Base-by-base conservation (phyloP, 2,888 invertebrate genomes). In the Oligia latruncula region DNA sequence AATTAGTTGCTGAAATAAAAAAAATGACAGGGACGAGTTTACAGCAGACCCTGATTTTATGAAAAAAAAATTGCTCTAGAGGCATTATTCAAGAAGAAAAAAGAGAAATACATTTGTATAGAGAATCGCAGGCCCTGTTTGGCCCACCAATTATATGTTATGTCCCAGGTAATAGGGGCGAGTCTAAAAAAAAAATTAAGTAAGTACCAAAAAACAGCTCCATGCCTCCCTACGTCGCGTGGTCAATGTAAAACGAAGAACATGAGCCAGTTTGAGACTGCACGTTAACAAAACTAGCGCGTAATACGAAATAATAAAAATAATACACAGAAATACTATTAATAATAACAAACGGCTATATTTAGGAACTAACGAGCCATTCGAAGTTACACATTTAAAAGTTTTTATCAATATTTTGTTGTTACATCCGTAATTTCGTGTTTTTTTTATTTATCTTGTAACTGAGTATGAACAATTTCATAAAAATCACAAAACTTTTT, bases 231-330 rank as follows among this genome's bases (percentile, higher is more conserved):
- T 52, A 35, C 82, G 80, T 87, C 85, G 74, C 62, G 80, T 88
- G 90, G 90, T 87, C 88, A 90, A 91, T 89, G 91, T 91, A 91
- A 92, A 92, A 90, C 92, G 92, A 93, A 94, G 92, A 94, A 92
- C 90, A 91, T 91, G 92, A 84, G 87, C 90, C 95, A 96, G 96
- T 96, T 91, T 92, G 93, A 89, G 91, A 89, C 90, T 90, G 94
- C 89, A 88, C 91, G 90, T 92, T 93, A 93, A 93, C 93, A 94
- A 94, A 95, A 92, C 92, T 89, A 78, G 86, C 90, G 90, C 88
- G 86, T 85, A 82, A 87, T 78, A 74, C 80, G 81, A 81, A 87
- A 85, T 78, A 81, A 74, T 86, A 85, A 85, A 85, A 83, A 86
- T 87, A 88, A 85, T 68, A 81, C 82, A 67, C 80, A 70, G 49